Percentiles rank a stretch among this genome's conserved stretches.
phyloP scores from a whole-genome alignment of 2,797 vertebrate species.

The Selene dorsalis region DNA sequence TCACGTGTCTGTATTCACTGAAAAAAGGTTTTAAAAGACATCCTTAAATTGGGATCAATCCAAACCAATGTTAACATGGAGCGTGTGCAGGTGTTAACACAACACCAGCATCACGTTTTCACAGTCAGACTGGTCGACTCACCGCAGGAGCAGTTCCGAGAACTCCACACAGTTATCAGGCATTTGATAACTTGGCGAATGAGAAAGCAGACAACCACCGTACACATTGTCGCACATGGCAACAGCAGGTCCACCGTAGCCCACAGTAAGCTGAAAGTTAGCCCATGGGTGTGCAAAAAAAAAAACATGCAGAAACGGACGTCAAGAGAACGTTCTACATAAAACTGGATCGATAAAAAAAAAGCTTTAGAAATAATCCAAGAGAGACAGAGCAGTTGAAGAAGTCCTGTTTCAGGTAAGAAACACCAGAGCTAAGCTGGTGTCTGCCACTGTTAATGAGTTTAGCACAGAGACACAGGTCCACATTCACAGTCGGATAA shows the following conservation, averaged over 20 bases:
- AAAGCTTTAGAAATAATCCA: not conserved
- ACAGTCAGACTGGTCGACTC: constrained; percentile 12
- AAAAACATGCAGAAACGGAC: not conserved
- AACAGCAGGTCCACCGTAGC: constrained; percentile 13
- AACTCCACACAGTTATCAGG: constrained; percentile 53
- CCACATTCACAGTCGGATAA: constrained; percentile 50
- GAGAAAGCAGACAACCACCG: constrained; percentile 54
- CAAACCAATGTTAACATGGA: too few relatives aligned
- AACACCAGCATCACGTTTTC: too few relatives aligned
- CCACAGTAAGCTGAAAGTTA: not conserved
- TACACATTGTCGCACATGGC: constrained; percentile 64
- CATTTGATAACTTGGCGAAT: constrained; percentile 49
- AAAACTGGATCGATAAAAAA: not conserved
- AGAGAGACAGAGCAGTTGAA: not conserved
- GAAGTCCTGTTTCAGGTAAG: constrained; percentile 1
- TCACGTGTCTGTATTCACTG: too few relatives aligned
- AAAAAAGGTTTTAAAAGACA: too few relatives aligned
- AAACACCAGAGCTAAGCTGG: constrained; percentile 31
- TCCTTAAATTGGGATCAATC: too few relatives aligned
- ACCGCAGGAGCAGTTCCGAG: constrained; percentile 52
- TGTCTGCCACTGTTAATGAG: constrained; percentile 53
- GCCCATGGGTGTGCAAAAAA: not conserved
- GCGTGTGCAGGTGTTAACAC: too few relatives aligned
- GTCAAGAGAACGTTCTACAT: not conserved
- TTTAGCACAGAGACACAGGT: constrained; percentile 52